phyloP scores from a whole-genome alignment of 2,888 invertebrate species.

The Aleiodes alternator region DNA sequence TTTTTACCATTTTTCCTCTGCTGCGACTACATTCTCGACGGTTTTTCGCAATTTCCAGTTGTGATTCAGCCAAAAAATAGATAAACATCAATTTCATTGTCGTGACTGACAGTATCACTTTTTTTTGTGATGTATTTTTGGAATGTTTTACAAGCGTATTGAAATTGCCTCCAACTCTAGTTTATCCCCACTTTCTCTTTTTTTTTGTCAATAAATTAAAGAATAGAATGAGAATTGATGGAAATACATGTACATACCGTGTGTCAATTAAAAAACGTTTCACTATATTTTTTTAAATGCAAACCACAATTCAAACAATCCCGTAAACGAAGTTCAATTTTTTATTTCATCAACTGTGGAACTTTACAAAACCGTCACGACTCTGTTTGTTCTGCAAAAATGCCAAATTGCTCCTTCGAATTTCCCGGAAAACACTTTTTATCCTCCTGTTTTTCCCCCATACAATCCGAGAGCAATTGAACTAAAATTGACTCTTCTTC shows the following conservation, averaged over 20 bases:
- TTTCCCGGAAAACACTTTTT: no score
- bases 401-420: no score
- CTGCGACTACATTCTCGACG: no score
- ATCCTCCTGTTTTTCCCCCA: no score
- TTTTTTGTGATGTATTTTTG: neutral
- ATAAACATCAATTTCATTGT: neutral
- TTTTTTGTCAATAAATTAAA: neutral
- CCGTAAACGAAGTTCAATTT: neutral
- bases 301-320: neutral
- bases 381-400: no score
- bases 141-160: neutral
- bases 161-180: neutral
- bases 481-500: no score
- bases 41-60: neutral
- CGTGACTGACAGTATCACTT: neutral
- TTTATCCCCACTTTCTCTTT: neutral
- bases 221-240: neutral
- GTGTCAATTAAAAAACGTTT: conserved; percentile 17
- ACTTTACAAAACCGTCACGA: no score
- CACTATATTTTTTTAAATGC: neutral
- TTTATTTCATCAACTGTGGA: no score
- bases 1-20: no score
- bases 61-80: conserved; percentile 1
- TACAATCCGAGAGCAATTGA: no score
- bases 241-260: neutral